A percentile compares a stretch with the other conserved stretches of the same genome.
These are phyloP conservation scores for Drosophila trichaetosa DNA, from an alignment of 2,888 invertebrate species.

Conservation along the genomic window DNA sequence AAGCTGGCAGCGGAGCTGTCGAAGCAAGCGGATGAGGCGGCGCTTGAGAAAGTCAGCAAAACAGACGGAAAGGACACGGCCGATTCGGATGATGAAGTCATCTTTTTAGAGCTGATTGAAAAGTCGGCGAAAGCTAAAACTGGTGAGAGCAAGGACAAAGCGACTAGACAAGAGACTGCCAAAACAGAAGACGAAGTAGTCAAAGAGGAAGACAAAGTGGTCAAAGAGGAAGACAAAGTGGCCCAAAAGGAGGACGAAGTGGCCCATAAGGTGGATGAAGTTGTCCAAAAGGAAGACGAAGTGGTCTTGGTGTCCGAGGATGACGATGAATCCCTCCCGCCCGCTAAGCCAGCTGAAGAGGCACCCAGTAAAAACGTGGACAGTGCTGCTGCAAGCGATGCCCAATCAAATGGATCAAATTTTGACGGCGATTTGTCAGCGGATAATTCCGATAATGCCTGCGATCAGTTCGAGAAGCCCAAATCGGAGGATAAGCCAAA, in stretches of 20 bases:
- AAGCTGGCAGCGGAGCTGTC: neutral
- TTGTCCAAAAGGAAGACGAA: slow-evolving; percentile 52
- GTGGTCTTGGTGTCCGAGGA: slow-evolving; percentile 71
- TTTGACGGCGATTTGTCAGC: slow-evolving; percentile 40
- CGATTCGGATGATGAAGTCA: slow-evolving; percentile 77
- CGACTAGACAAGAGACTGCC: neutral
- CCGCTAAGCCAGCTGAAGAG: slow-evolving; percentile 5
- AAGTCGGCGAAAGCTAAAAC: slow-evolving; percentile 28
- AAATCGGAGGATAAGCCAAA: slow-evolving; percentile 44
- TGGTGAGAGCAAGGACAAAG: slow-evolving; percentile 5
- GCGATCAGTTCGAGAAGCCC: slow-evolving; percentile 77
- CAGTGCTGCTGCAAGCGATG: neutral
- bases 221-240: neutral
- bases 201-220: neutral
- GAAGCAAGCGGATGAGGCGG: neutral
- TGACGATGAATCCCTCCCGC: slow-evolving; percentile 54
- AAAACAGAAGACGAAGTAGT: slow-evolving; percentile 24
- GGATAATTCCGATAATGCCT: slow-evolving; percentile 83
- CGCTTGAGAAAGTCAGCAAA: neutral
- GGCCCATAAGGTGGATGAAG: no score
- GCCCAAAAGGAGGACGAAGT: neutral
- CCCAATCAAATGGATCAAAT: slow-evolving; percentile 11
- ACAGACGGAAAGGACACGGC: slow-evolving; percentile 8
- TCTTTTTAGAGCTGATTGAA: slow-evolving; percentile 72
- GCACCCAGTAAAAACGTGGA: slow-evolving; percentile 7